A percentile compares a stretch with the other conserved stretches of the same genome.
phyloP scores from a whole-genome alignment of 2,888 invertebrate species.

The Drosophila demipolita region DNA sequence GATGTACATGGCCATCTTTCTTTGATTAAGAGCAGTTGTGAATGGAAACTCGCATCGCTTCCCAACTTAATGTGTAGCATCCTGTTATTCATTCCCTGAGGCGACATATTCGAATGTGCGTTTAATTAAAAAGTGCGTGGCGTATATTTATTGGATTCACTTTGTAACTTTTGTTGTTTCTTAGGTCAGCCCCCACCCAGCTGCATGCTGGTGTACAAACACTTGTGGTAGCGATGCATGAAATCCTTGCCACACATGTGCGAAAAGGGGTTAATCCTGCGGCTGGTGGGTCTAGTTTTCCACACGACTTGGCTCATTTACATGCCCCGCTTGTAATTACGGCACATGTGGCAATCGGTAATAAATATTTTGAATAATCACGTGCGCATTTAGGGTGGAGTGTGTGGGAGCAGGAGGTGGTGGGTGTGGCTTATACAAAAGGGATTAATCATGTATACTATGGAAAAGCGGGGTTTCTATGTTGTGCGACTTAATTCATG shows the following conservation, averaged over 20 bases:
- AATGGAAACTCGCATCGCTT: not conserved
- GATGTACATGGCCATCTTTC: constrained; percentile 27
- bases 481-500: constrained; percentile 33
- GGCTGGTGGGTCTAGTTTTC: constrained; percentile 49
- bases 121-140: constrained; percentile 68
- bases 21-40: constrained; percentile 31
- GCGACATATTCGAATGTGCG: constrained; percentile 18
- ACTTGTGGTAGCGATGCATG: constrained; percentile 56
- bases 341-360: constrained; percentile 51
- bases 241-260: constrained; percentile 57
- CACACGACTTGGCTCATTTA: constrained; percentile 50
- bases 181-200: not conserved
- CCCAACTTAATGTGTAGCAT: not conserved
- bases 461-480: not conserved
- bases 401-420: not conserved
- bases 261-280: constrained; percentile 72
- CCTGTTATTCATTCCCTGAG: constrained; percentile 16
- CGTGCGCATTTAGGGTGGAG: constrained; percentile 25
- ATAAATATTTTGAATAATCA: constrained; percentile 60
- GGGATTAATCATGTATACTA: constrained; percentile 28
- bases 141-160: constrained; percentile 63
- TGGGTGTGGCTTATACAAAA: constrained; percentile 14
- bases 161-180: constrained; percentile 55
- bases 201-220: constrained; percentile 13
- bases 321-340: constrained; percentile 53